Base-by-base conservation (phyloP, 2,113 vertebrate genomes). In the Anolis carolinensis region DNA sequence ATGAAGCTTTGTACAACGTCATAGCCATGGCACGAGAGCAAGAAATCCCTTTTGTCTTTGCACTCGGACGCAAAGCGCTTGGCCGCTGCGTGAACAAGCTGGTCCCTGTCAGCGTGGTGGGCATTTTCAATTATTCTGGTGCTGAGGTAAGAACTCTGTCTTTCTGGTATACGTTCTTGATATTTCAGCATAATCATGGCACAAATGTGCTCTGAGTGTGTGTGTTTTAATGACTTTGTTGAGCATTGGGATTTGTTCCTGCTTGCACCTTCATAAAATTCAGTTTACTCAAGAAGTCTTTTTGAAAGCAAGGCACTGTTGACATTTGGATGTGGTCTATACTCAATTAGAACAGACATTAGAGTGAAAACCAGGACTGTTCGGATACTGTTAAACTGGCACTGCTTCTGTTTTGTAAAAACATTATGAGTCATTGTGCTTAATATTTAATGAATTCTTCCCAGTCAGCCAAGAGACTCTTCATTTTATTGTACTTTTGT, bases 11-110 rank as follows among this genome's bases (percentile, higher is more conserved):
- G 0, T 99, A 99, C 89, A 99, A 99, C 1, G 98, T 99, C 3
- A 99, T 99, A 72, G 98, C 98, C 52, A 99, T 99, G 98, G 99
- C 98, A 3, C 94, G 99, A 86, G 99, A 99, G 89, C 99, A 99
- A 92, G 98, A 99, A 95, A 98, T 99, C 87, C 99, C 99, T 0
- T 99, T 99, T 93, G 98, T 99, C 55, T 99, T 99, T 88, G 98
- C 99, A 11, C 96, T 99, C 83, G 98, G 98, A 55, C 97, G 98
- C 65, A 99, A 99, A 93, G 98, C 98, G 76, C 97, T 99, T 0
- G 99, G 99, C 27, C 98, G 98, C 79, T 99, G 99, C 7, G 98
- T 99, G 90, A 99, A 99, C 95, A 99, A 99, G 94, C 95, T 99
- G 81, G 99, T 99, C 89, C 98, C 99, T 71, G 99, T 99, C 32